A percentile compares a stretch with the other conserved stretches of the same genome.
These are phyloP conservation scores for Torymus aiolomorphi DNA, from an alignment of 2,888 invertebrate species.

Conservation along the genomic window DNA sequence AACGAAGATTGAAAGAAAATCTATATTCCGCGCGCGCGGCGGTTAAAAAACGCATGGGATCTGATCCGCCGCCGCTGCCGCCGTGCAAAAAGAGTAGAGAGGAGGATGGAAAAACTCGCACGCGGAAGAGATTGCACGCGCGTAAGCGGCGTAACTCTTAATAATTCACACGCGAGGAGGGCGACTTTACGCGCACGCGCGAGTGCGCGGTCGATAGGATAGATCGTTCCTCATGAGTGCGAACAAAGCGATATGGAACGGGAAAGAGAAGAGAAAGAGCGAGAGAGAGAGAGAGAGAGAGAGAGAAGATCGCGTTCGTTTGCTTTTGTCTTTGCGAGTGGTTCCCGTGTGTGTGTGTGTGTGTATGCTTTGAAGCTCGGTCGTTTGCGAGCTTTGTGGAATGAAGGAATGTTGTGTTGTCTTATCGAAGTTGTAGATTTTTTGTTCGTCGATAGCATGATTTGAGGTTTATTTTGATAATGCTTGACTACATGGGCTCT, in stretches of 20 bases:
- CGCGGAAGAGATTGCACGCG: constrained; percentile 15
- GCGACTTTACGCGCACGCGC: constrained; percentile 53
- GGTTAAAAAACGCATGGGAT: constrained; percentile 26
- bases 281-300: too few relatives aligned
- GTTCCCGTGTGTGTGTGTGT: too few relatives aligned
- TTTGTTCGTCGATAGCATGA: too few relatives aligned
- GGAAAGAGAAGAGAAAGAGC: background rate
- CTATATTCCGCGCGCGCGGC: constrained; percentile 36
- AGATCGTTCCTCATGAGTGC: constrained; percentile 51
- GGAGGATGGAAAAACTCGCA: constrained; percentile 48
- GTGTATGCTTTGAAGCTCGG: too few relatives aligned
- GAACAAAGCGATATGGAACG: constrained; percentile 49
- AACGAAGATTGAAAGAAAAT: constrained; percentile 47
- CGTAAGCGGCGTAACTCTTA: constrained; percentile 61
- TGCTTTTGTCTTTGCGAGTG: background rate
- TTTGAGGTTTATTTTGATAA: too few relatives aligned
- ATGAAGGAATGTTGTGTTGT: too few relatives aligned
- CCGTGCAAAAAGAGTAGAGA: constrained; percentile 40
- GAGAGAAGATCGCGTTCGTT: background rate
- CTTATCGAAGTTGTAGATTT: too few relatives aligned
- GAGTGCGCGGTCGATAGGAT: constrained; percentile 48
- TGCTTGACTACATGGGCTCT: too few relatives aligned
- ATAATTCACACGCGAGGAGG: constrained; percentile 67
- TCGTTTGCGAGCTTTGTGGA: too few relatives aligned
- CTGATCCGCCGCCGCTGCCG: background rate